Conservation (phyloP, 2,113 vertebrate species). For the Melozone crissalis region DNA sequence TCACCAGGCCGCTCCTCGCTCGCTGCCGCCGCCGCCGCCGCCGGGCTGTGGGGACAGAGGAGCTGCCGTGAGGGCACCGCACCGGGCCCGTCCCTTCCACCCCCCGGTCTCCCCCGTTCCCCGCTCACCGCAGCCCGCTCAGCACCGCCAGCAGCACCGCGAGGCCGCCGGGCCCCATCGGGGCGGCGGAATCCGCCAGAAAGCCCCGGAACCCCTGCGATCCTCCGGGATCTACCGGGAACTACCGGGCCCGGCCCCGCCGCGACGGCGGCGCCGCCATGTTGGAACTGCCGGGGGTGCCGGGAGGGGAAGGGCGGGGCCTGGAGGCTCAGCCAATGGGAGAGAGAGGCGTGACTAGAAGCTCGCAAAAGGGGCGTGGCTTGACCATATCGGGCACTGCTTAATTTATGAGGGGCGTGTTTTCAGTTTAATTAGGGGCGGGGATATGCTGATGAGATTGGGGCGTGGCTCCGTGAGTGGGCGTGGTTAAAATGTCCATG, state of each 20-base stretch:
- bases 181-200: not conserved
- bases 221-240: not conserved
- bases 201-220: rapidly evolving
- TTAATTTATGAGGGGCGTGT: not conserved
- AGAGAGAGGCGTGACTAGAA: rapidly evolving
- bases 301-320: not conserved
- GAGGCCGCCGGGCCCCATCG: not conserved
- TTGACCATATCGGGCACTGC: rapidly evolving
- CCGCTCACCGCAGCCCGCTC: not conserved
- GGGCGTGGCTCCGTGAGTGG: rapidly evolving
- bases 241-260: not conserved
- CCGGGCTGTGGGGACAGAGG: not conserved
- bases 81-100: not conserved
- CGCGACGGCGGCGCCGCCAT: not conserved
- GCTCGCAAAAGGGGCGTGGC: rapidly evolving
- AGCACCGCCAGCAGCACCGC: not conserved
- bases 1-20: not conserved
- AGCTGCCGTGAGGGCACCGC: not conserved
- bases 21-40: not conserved
- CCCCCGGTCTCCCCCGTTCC: not conserved
- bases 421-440: too few species aligned
- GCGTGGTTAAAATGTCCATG: rapidly evolving
- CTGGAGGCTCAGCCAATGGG: not conserved
- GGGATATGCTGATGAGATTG: rapidly evolving
- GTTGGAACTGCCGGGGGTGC: rapidly evolving